Conservation (phyloP, 35 echinoderm and acorn worm genomes). For the Patiria miniata region DNA sequence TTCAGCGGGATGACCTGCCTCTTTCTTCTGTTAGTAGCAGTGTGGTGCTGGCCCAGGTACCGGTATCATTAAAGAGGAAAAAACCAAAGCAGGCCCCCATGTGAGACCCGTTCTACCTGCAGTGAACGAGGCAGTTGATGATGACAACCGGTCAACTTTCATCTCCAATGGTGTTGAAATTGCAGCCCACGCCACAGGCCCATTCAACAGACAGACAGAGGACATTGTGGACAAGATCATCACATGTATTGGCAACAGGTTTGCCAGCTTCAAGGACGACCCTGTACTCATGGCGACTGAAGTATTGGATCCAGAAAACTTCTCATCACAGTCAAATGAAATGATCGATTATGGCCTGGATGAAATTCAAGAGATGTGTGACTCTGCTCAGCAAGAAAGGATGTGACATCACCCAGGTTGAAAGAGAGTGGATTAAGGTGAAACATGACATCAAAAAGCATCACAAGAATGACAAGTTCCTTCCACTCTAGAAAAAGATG, state of each 20-base stretch:
- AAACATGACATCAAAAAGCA: background rate
- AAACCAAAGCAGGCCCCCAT: conserved; percentile 18
- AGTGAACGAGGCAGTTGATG: background rate
- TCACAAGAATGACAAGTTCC: background rate
- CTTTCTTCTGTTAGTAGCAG: conserved; percentile 4
- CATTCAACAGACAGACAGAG: conserved; percentile 37
- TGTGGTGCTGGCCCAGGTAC: conserved; percentile 22
- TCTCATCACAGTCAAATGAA: background rate
- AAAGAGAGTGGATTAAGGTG: background rate
- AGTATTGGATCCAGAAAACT: conserved; percentile 42
- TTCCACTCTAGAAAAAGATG: background rate
- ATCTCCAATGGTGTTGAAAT: conserved; percentile 7
- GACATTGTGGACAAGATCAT: conserved; percentile 11
- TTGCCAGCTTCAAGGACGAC: conserved; percentile 8
- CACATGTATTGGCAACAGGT: conserved; percentile 17
- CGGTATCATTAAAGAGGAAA: conserved; percentile 20
- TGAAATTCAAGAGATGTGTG: background rate
- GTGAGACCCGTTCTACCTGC: background rate
- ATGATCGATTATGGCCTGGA: conserved; percentile 52
- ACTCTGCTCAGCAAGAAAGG: background rate
- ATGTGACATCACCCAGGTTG: background rate
- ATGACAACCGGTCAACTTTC: background rate
- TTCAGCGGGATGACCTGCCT: conserved; percentile 40
- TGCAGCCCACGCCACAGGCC: background rate
- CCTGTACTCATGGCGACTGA: conserved; percentile 47